Evolutionary conservation across 2,797 vertebrate species (phyloP).

Genomic region (Pangasius krempfi): DNA sequence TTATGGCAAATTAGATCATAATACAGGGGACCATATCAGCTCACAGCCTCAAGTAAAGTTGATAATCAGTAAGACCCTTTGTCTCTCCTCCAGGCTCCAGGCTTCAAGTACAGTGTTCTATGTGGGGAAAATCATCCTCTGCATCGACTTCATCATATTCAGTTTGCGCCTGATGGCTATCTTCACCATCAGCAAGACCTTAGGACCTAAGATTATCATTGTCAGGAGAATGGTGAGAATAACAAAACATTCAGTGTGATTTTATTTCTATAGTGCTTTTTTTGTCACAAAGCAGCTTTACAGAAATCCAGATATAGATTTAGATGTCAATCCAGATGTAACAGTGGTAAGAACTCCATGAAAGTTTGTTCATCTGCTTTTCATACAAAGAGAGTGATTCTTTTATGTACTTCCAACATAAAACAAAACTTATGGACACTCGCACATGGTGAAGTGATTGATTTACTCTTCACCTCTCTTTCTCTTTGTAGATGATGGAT

Average conservation of each 20-base stretch:
- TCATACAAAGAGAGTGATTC: neutral
- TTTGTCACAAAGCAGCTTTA: neutral
- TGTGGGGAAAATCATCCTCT: constrained; percentile 86
- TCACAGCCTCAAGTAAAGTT: neutral
- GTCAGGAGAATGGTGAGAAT: constrained; percentile 88
- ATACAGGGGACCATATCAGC: neutral
- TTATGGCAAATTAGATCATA: neutral
- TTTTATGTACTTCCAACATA: neutral
- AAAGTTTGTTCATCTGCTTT: neutral
- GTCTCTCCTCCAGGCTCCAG: constrained; percentile 37
- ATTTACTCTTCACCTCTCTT: neutral
- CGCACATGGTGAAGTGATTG: neutral
- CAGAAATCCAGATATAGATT: neutral
- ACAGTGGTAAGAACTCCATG: neutral
- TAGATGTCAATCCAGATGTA: neutral
- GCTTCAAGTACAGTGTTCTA: constrained; percentile 74
- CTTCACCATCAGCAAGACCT: constrained; percentile 89
- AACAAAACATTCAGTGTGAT: neutral
- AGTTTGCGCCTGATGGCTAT: constrained; percentile 96
- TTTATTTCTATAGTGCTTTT: neutral
- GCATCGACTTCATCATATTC: constrained; percentile 92
- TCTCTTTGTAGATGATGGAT: constrained; percentile 86
- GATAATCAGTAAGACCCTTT: neutral
- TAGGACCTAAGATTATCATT: constrained; percentile 98
- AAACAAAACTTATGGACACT: neutral